Conservation (phyloP, 1,140 invertebrate species). For the Acromyrmex echinatior region DNA sequence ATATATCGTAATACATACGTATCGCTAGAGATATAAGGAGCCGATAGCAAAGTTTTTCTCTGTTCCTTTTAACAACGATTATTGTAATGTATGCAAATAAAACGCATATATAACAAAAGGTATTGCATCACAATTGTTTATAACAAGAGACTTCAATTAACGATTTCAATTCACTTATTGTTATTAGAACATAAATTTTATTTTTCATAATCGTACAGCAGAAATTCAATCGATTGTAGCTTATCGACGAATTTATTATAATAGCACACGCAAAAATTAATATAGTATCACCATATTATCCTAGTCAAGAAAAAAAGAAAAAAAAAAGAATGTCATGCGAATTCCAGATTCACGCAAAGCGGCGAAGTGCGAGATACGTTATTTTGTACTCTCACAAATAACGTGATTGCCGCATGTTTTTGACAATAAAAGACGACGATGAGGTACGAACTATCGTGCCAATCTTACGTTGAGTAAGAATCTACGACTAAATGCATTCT, state of each 20-base stretch:
- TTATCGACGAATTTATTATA: neutral
- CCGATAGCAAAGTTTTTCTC: neutral
- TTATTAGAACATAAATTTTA: neutral
- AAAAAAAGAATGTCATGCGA: constrained; percentile 10
- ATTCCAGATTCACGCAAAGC: constrained; percentile 23
- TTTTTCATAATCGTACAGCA: neutral
- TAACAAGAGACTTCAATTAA: neutral
- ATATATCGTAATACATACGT: neutral
- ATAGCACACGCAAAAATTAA: constrained; percentile 28
- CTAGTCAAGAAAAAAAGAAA: neutral
- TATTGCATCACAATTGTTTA: too few species aligned
- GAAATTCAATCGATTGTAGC: constrained; percentile 14
- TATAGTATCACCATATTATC: constrained; percentile 25
- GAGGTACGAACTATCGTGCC: constrained; percentile 49
- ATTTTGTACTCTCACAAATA: constrained; percentile 59
- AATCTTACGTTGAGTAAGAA: constrained; percentile 57
- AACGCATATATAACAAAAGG: neutral
- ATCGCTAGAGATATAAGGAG: neutral
- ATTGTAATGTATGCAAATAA: neutral
- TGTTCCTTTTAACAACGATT: neutral
- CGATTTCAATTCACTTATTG: neutral
- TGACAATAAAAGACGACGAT: constrained; percentile 23
- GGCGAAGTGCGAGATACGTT: constrained; percentile 38
- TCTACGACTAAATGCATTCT: constrained; percentile 72
- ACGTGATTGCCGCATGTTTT: neutral